Evolutionary conservation across 2,888 invertebrate genomes (phyloP).

Genomic region (Hofmannophila pseudospretella): DNA sequence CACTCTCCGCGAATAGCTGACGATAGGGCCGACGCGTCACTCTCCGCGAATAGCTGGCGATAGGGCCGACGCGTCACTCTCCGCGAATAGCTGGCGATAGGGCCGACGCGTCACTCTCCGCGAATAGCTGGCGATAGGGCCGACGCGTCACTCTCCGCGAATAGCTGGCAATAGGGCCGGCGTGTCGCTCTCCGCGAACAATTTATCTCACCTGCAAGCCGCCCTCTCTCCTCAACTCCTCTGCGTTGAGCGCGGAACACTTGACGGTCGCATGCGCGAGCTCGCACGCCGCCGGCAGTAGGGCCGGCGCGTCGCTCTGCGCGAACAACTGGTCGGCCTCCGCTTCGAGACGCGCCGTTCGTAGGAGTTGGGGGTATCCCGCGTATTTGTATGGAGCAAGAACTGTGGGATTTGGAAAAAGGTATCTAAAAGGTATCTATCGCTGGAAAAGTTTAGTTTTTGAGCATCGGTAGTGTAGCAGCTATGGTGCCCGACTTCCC

Average conservation of each 20-base stretch:
- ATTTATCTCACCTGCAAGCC: constrained; percentile 73
- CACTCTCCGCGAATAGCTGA: constrained; percentile 84
- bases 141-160: constrained; percentile 72
- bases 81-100: constrained; percentile 90
- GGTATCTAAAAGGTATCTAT: no score
- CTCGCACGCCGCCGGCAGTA: constrained; percentile 95
- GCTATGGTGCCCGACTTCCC: no score
- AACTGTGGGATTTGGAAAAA: no score
- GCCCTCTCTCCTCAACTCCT: constrained; percentile 95
- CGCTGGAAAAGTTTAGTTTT: no score
- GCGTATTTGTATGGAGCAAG: constrained; percentile 98
- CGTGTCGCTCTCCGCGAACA: no score
- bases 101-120: constrained; percentile 40
- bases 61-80: constrained; percentile 63
- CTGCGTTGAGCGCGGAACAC: constrained; percentile 98
- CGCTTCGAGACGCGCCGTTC: constrained; percentile 96
- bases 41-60: constrained; percentile 94
- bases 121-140: constrained; percentile 91
- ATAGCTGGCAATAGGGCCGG: no score
- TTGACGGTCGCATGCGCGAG: constrained; percentile 97
- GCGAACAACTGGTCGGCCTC: constrained; percentile 94
- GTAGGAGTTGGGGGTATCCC: constrained; percentile 97
- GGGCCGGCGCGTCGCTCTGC: constrained; percentile 41
- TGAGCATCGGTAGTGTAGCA: no score
- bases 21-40: no score